Evolutionary conservation across 1,140 invertebrate genomes (phyloP), one percentile per base, ranked within the genome.

Genomic region (Agrypnia vestita): DNA sequence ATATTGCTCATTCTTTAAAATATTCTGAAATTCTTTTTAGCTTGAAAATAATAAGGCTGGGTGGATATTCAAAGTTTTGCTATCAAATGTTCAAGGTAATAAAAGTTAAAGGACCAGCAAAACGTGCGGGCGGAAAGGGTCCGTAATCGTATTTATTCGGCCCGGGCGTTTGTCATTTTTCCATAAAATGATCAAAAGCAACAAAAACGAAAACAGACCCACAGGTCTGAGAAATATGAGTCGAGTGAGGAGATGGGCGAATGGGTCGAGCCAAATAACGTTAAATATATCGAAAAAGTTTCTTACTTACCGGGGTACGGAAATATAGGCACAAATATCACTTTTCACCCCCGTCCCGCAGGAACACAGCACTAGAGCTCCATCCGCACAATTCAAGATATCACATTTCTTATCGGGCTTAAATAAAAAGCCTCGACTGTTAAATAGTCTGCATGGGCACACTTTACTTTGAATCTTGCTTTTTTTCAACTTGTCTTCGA

Each of bases 271-370:
- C 25, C 15, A 79, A 69, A 73, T 73, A 67, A 76, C 77, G 61
- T 79, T 79, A 82, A 82, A 82, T 82, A 79, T 82, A 82, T 82
- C 72, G 77, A 79, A 82, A 82, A 82, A 82, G 72, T 82, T 82
- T 81, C 76, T 81, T 82, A 82, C 77, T 82, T 81, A 73, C 74
- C 56, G 67, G 47, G 59, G 17, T 46, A 55, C 56, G 43, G 61
- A 44, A 61, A 49, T 47, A 67, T 59, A 62, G 62, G 76, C 44
- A 69, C 51, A 82, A 82, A 82, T 82, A 82, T 82, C 79, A 76
- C 64, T 72, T 81, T 77, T 56, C 71, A 49, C 72, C 43, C 43
- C 12, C 9, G 49, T 55, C 71, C 76, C 76, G 13, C 13, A 56
- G 74, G 80, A 61, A 55, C 59, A 62, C 56, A 74, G 67, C 44